These are phyloP conservation scores for Calliopsis andreniformis DNA, from an alignment of 1,140 invertebrate species.

Conservation along the genomic window DNA sequence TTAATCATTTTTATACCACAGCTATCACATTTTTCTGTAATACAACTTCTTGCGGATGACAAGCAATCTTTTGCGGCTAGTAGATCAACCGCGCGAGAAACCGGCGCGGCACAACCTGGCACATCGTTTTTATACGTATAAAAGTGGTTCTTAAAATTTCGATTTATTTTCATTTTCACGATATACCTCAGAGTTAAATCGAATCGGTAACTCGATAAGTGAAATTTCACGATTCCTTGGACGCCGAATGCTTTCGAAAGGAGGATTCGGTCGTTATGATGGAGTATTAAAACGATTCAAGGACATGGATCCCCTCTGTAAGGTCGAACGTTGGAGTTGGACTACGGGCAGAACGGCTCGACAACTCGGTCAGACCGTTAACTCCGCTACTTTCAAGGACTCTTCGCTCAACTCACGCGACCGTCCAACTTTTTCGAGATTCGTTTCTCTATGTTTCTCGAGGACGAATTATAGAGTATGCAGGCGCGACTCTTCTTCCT, in stretches of 20 bases:
- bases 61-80: conserved; percentile 30
- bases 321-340: conserved; percentile 63
- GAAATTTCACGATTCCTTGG: neutral
- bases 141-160: neutral
- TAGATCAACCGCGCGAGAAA: neutral
- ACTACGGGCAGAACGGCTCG: conserved; percentile 46
- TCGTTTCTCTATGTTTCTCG: neutral
- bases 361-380: conserved; percentile 76
- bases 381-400: conserved; percentile 52
- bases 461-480: neutral
- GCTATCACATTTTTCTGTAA: conserved; percentile 33
- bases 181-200: neutral
- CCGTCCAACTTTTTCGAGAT: conserved; percentile 23
- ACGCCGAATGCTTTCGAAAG: conserved; percentile 20
- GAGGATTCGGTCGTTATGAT: conserved; percentile 42
- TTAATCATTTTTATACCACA: conserved; percentile 46
- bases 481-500: neutral
- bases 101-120: neutral
- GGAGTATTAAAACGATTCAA: conserved; percentile 66
- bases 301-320: conserved; percentile 65
- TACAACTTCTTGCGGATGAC: conserved; percentile 42
- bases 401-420: conserved; percentile 30
- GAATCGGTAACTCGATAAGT: too few species aligned
- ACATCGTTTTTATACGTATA: neutral
- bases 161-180: conserved; percentile 5